A percentile compares a stretch with the other conserved stretches of the same genome.
Conservation (phyloP, 2,113 vertebrate genomes). For the Gobiocypris rarus region DNA sequence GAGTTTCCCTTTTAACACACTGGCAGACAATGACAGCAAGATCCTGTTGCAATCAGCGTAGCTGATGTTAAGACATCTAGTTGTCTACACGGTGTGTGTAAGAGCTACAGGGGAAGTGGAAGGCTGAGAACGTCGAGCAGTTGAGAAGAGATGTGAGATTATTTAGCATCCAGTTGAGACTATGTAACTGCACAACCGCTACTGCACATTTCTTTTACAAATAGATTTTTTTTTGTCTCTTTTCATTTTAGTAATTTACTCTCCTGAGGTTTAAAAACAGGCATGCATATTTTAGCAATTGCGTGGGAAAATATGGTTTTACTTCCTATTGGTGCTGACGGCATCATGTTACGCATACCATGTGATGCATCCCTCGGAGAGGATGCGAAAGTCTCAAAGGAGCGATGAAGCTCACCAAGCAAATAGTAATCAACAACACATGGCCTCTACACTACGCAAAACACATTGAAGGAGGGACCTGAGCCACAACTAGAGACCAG, state of each 20-base stretch:
- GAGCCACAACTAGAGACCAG: neutral
- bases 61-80: neutral
- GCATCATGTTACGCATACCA: neutral
- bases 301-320: neutral
- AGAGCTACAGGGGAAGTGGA: neutral
- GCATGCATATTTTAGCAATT: neutral
- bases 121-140: neutral
- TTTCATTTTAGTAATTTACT: neutral
- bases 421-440: slow-evolving; percentile 37
- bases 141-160: neutral
- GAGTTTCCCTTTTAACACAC: slow-evolving; percentile 32
- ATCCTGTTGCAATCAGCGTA: slow-evolving; percentile 6
- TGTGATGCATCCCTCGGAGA: neutral
- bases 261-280: neutral
- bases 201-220: neutral
- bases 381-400: neutral
- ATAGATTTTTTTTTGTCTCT: neutral
- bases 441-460: neutral
- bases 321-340: neutral
- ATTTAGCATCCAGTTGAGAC: neutral
- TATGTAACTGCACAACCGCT: neutral
- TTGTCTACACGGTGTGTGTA: neutral
- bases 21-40: slow-evolving; percentile 15
- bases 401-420: neutral
- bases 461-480: neutral